A percentile compares a stretch with the other conserved stretches of the same genome.
These are phyloP conservation scores for Crenuchus spilurus DNA, from an alignment of 2,797 vertebrate species.

Conservation along the genomic window DNA sequence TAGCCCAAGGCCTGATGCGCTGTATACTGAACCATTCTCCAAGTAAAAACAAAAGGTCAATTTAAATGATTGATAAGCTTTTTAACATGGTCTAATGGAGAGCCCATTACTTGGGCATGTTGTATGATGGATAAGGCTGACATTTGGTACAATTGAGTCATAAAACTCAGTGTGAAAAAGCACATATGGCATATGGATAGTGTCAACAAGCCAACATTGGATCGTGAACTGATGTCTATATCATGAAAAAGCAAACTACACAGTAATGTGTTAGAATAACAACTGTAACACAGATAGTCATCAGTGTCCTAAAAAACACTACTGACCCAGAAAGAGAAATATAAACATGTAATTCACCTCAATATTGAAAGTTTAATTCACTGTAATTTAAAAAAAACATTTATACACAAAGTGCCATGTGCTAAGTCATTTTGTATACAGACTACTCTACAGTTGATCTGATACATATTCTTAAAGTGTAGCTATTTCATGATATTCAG, in stretches of 20 bases:
- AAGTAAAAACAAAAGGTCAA: conserved; percentile 70
- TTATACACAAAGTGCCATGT: background rate
- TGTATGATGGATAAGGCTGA: conserved; percentile 68
- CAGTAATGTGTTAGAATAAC: background rate
- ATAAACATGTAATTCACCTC: conserved; percentile 40
- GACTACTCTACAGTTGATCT: background rate
- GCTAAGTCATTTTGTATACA: background rate
- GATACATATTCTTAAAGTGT: background rate
- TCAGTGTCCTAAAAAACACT: too few relatives aligned
- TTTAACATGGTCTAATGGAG: conserved; percentile 67
- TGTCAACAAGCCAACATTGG: background rate
- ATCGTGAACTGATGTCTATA: background rate
- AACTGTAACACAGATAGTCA: conserved; percentile 3
- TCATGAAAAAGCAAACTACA: background rate
- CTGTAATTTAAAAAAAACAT: conserved; percentile 27
- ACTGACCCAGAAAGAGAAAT: conserved; percentile 48
- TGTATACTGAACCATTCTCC: conserved; percentile 69
- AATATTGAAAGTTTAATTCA: conserved; percentile 1
- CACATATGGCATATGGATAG: background rate
- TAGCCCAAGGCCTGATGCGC: conserved; percentile 62
- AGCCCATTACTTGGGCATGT: conserved; percentile 67
- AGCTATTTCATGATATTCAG: conserved; percentile 1
- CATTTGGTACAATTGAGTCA: conserved; percentile 57
- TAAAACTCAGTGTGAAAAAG: conserved; percentile 59
- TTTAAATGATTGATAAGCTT: conserved; percentile 71